These are phyloP conservation scores for Chrysolina haemoptera DNA, from an alignment of 2,888 invertebrate genomes.

Conservation along the genomic window DNA sequence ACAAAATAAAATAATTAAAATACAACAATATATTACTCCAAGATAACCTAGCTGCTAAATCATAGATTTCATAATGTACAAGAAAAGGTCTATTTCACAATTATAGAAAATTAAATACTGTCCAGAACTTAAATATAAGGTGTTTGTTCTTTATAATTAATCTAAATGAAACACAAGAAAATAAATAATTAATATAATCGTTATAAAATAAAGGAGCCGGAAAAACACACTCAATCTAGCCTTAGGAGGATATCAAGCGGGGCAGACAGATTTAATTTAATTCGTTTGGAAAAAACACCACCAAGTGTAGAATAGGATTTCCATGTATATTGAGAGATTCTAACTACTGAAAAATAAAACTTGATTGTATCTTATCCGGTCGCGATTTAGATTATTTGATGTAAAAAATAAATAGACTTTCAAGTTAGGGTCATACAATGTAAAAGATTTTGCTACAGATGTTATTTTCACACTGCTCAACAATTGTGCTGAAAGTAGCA, in stretches of 20 bases:
- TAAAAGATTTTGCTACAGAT: too few species aligned
- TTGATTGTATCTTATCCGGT: too few species aligned
- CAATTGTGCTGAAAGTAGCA: too few species aligned
- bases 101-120: constrained; percentile 28
- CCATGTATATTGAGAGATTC: too few species aligned
- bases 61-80: constrained; percentile 30
- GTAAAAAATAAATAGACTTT: too few species aligned
- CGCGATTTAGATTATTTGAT: too few species aligned
- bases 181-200: background rate
- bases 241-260: background rate
- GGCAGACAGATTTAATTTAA: background rate
- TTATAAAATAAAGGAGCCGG: constrained; percentile 26
- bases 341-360: too few species aligned
- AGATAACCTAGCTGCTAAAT: constrained; percentile 25
- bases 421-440: too few species aligned
- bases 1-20: constrained; percentile 40
- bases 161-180: background rate
- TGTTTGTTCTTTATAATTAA: background rate
- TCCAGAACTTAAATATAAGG: constrained; percentile 7
- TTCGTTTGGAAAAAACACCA: background rate
- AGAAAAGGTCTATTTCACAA: constrained; percentile 28
- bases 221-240: constrained; percentile 28
- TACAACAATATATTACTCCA: constrained; percentile 35
- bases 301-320: too few species aligned
- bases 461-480: too few species aligned